Evolutionary conservation across 1,140 invertebrate genomes (phyloP), one percentile per base, ranked within the genome.

Genomic region (Cydia strobilella): DNA sequence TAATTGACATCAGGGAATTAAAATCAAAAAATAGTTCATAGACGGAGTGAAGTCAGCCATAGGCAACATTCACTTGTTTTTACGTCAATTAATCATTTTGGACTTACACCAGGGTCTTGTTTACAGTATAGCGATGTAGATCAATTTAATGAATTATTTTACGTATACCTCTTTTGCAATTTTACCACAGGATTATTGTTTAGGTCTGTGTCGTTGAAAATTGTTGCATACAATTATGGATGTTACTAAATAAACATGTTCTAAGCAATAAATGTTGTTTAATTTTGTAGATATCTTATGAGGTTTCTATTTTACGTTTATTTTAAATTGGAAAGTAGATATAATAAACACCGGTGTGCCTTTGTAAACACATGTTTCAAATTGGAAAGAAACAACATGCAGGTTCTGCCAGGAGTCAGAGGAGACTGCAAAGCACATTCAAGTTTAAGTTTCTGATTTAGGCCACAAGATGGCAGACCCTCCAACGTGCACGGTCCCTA

Each of bases 161-260:
- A 62, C 31, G 7, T 59, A 23, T 27, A 35, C 62, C 78, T 76
- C 76, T 81, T 76, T 73, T 72, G 65, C 71, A 78, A 45, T 42
- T 75, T 65, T 71, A 54, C 6, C 25, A 54, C 48, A 23, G n/a
- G 48, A 54, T 75, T 69, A 35, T 69, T 69, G 35, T 75, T 25
- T 80, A 82, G 79, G 80, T 81, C 80, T 84, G 82, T 81, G 83
- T 86, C 80, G 79, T 80, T 80, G 80, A 83, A 89, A 83, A 89
- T 88, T 90, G 87, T 91, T 89, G 82, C 76, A 79, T 66, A 74
- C 76, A 84, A 87, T 85, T 84, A 90, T 91, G 85, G 84, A 90
- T 90, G 90, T 91, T 91, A 90, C 82, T 90, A 86, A 91, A 87
- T 88, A 91, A 86, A 90, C 69, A 90, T 91, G 87, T 91, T 89